Conservation (phyloP, 2,113 vertebrate genomes). For the Sterrhoptilus dennistouni region DNA sequence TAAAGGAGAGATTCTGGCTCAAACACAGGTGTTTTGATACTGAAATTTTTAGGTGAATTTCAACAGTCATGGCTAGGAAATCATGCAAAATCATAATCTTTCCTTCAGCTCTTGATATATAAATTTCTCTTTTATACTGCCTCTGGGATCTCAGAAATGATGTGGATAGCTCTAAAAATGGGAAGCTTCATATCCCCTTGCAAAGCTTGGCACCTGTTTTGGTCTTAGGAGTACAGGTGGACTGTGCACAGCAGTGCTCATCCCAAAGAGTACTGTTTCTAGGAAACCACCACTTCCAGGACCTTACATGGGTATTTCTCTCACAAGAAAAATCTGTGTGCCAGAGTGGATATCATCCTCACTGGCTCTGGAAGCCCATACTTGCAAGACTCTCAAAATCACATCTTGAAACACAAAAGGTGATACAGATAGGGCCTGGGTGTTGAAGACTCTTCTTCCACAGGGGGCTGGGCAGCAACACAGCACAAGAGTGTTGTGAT, state of each 20-base stretch:
- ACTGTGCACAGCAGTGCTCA: neutral
- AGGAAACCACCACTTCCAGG: neutral
- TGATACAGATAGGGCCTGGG: rapidly evolving
- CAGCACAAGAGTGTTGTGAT: rapidly evolving
- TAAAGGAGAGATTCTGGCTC: neutral
- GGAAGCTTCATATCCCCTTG: neutral
- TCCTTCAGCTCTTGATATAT: neutral
- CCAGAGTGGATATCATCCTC: neutral
- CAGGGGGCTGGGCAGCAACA: neutral
- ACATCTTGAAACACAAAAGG: neutral
- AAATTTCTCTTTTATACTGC: neutral
- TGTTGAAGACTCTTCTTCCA: neutral
- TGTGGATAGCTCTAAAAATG: neutral
- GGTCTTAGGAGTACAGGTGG: neutral
- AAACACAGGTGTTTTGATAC: neutral
- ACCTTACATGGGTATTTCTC: neutral
- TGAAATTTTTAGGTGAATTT: neutral
- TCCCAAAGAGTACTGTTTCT: neutral
- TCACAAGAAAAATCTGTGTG: neutral
- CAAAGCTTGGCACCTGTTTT: neutral
- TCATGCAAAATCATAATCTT: neutral
- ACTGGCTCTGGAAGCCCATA: neutral
- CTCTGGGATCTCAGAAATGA: neutral
- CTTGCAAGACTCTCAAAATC: neutral
- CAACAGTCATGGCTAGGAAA: neutral